Percentiles rank a stretch among this genome's conserved stretches.
phyloP scores from a whole-genome alignment of 2,797 vertebrate species.

The Trachops cirrhosus region DNA sequence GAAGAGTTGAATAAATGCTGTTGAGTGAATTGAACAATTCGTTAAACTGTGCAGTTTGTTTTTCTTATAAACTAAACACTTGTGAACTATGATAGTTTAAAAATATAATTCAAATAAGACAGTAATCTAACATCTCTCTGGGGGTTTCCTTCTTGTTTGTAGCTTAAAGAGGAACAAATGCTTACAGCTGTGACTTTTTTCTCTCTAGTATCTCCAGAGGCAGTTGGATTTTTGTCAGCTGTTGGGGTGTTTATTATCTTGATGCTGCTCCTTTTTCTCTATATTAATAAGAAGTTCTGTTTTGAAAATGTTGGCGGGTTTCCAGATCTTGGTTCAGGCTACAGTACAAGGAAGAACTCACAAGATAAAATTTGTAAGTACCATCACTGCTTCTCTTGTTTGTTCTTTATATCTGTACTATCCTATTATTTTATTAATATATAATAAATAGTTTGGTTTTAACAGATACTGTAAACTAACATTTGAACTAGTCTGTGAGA shows the following conservation, averaged over 20 bases:
- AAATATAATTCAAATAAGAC: conserved; percentile 21
- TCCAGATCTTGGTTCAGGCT: conserved; percentile 91
- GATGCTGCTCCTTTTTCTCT: conserved; percentile 95
- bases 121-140: conserved; percentile 17
- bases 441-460: conserved; percentile 5
- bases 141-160: conserved; percentile 54
- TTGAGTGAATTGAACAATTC: conserved; percentile 9
- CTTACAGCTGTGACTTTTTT: conserved; percentile 64
- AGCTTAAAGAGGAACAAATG: conserved; percentile 28
- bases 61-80: conserved; percentile 9
- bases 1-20: conserved; percentile 38
- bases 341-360: conserved; percentile 87
- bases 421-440: neutral
- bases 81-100: conserved; percentile 20
- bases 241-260: conserved; percentile 94
- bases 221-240: conserved; percentile 95
- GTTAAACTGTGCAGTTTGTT: neutral
- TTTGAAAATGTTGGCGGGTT: conserved; percentile 92
- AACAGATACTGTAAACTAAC: neutral
- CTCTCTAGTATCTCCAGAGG: conserved; percentile 95
- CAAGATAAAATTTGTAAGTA: conserved; percentile 90
- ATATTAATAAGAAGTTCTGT: conserved; percentile 97
- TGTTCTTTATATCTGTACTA: neutral
- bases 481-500: neutral
- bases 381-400: conserved; percentile 19